Evolutionary conservation across 2,797 vertebrate genomes (phyloP).

Genomic region (Poeciliopsis gracilis): DNA sequence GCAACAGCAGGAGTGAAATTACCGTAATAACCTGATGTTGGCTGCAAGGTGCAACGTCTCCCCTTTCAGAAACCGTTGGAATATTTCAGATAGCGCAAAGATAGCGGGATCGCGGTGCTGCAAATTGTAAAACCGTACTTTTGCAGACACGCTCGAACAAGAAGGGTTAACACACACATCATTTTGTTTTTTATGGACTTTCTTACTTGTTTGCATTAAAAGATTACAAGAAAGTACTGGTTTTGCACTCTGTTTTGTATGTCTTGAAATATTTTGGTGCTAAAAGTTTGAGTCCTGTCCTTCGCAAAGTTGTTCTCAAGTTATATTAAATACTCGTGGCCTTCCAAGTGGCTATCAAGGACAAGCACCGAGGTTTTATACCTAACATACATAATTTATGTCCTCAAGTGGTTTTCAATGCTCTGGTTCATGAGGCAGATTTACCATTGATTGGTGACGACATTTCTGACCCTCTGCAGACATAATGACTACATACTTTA

Average conservation of each 20-base stretch:
- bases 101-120: too few relatives aligned
- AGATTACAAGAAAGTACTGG: not conserved
- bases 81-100: too few relatives aligned
- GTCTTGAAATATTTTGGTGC: not conserved
- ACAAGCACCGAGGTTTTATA: not conserved
- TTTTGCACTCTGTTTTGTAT: not conserved
- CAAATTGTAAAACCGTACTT: too few relatives aligned
- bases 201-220: not conserved
- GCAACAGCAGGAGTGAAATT: too few relatives aligned
- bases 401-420: conserved; percentile 6
- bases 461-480: not conserved
- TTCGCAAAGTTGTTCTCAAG: not conserved
- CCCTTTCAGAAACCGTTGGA: too few relatives aligned
- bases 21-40: too few relatives aligned
- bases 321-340: not conserved
- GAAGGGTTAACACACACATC: too few relatives aligned
- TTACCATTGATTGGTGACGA: conserved; percentile 18
- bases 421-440: conserved; percentile 12
- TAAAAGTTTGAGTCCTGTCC: not conserved
- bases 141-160: too few relatives aligned
- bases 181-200: too few relatives aligned
- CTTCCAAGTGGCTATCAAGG: not conserved
- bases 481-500: not conserved
- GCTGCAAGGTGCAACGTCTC: too few relatives aligned
- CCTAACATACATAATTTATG: not conserved